phyloP scores from a whole-genome alignment of 2,797 vertebrate genomes.

The Scyliorhinus canicula region DNA sequence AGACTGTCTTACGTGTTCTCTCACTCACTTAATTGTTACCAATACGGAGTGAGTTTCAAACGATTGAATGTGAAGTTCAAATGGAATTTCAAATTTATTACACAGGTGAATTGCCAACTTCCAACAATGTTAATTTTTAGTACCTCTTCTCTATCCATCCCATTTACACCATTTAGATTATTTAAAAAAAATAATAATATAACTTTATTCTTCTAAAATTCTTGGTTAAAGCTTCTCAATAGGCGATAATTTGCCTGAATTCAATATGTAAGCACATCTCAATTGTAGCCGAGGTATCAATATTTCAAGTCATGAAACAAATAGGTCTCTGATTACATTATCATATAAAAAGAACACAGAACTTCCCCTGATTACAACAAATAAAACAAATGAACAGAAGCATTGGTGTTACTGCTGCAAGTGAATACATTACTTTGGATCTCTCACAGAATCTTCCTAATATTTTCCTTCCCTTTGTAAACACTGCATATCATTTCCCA shows the following conservation, averaged over 20 bases:
- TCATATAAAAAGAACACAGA: slow-evolving; percentile 13
- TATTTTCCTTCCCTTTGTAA: not conserved
- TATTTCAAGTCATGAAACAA: not conserved
- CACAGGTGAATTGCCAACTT: not conserved
- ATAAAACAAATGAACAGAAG: slow-evolving; percentile 15
- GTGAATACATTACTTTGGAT: slow-evolving; percentile 19
- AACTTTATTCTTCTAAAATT: not conserved
- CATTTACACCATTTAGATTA: not conserved
- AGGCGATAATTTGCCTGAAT: not conserved
- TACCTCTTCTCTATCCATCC: not conserved
- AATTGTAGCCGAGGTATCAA: slow-evolving; percentile 23
- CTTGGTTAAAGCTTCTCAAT: not conserved
- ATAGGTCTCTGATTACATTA: slow-evolving; percentile 36
- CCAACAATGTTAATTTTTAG: not conserved
- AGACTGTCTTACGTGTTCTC: not conserved
- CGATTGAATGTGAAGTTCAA: not conserved
- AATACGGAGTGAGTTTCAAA: not conserved
- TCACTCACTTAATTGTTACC: not conserved
- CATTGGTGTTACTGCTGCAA: not conserved
- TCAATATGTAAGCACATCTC: not conserved
- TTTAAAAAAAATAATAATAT: not conserved
- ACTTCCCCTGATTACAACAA: slow-evolving; percentile 3
- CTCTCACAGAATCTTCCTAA: not conserved
- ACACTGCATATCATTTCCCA: not conserved
- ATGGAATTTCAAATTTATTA: not conserved